A percentile compares a stretch with the other conserved stretches of the same genome.
Evolutionary conservation across 1,140 invertebrate species (phyloP).

Genomic region (Leucophenga varia): DNA sequence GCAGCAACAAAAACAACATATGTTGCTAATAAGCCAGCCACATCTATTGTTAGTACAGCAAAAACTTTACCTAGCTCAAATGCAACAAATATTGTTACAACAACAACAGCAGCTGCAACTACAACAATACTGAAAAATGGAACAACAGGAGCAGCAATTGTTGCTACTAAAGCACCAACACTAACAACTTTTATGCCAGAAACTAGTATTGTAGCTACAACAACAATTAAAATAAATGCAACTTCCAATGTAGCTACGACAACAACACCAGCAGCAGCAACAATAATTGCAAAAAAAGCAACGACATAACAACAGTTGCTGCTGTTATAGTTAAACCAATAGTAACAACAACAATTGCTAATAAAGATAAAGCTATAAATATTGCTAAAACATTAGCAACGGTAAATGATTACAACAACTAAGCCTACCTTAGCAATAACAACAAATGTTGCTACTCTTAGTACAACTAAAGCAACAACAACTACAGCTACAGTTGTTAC

Average conservation of each 20-base stretch:
- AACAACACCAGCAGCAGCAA: slow-evolving; percentile 10
- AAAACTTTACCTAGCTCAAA: not conserved
- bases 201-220: no score
- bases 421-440: slow-evolving; percentile 7
- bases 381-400: slow-evolving; percentile 7
- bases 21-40: not conserved
- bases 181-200: slow-evolving; percentile 8
- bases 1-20: not conserved
- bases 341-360: not conserved
- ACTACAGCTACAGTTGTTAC: slow-evolving; percentile 9
- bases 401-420: slow-evolving; percentile 1
- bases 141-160: slow-evolving; percentile 6
- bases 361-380: slow-evolving; percentile 5
- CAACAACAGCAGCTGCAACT: slow-evolving; percentile 3
- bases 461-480: slow-evolving; percentile 6
- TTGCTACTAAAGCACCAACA: slow-evolving; percentile 2
- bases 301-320: slow-evolving; percentile 4
- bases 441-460: not conserved
- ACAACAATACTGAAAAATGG: slow-evolving; percentile 1
- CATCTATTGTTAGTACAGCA: not conserved
- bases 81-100: not conserved
- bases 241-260: not conserved
- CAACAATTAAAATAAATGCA: not conserved
- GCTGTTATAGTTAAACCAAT: slow-evolving; percentile 1
- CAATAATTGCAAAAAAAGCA: not conserved